Conservation (phyloP, 2,113 vertebrate species). For the Nothocercus julius region DNA sequence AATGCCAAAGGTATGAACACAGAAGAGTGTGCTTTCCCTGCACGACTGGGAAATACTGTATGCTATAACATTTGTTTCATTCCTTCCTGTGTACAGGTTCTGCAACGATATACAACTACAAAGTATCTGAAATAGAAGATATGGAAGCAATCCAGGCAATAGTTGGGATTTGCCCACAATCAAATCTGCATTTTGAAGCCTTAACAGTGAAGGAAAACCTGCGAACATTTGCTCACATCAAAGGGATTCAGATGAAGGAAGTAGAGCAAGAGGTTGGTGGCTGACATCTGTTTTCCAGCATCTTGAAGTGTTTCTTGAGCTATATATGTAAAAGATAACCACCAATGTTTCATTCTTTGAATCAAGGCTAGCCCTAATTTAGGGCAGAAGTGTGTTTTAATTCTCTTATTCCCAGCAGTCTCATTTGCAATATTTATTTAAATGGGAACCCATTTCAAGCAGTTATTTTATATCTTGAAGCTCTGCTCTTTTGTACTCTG, state of each 20-base stretch:
- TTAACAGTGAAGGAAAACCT: constrained; percentile 93
- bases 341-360: neutral
- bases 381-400: neutral
- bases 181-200: constrained; percentile 89
- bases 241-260: constrained; percentile 82
- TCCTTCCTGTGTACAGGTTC: constrained; percentile 71
- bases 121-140: constrained; percentile 77
- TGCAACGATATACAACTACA: constrained; percentile 81
- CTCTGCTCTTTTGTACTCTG: neutral
- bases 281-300: neutral
- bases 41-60: accelerated
- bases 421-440: neutral
- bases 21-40: neutral
- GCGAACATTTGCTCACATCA: constrained; percentile 87
- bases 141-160: constrained; percentile 78
- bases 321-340: neutral
- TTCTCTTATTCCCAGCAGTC: neutral
- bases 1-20: neutral
- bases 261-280: constrained; percentile 70
- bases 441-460: neutral
- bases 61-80: neutral
- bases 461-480: neutral
- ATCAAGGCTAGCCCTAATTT: neutral
- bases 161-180: constrained; percentile 90
- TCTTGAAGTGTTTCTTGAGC: neutral